phyloP scores from a whole-genome alignment of 2,797 vertebrate species.

The Lagorchestes hirsutus region DNA sequence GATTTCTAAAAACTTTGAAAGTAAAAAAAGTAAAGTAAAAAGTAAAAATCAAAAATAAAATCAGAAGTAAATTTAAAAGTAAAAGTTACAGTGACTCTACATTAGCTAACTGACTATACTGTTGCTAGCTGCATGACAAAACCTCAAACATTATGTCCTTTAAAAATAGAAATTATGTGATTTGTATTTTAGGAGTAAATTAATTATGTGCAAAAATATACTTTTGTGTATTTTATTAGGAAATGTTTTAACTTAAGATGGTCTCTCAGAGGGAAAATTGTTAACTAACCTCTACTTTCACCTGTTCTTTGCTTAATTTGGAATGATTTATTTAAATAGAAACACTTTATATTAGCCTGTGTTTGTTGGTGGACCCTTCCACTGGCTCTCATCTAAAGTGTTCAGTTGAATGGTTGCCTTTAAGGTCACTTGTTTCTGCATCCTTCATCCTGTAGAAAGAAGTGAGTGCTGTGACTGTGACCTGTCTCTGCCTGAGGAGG shows the following conservation, averaged over 20 bases:
- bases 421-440: background rate
- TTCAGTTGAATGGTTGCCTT: background rate
- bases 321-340: no score
- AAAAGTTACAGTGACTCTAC: background rate
- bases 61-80: slow-evolving; percentile 12
- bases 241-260: background rate
- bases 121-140: background rate
- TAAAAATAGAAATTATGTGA: background rate
- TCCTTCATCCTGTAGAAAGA: background rate
- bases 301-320: background rate
- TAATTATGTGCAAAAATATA: background rate
- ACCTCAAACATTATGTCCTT: background rate
- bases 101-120: background rate
- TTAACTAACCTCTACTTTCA: background rate
- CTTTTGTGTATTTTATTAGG: background rate
- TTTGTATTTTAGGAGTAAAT: background rate
- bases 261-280: background rate
- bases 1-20: background rate
- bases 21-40: no score
- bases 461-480: background rate
- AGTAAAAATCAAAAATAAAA: no score
- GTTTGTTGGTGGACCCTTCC: background rate
- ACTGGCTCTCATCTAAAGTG: background rate
- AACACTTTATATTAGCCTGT: background rate
- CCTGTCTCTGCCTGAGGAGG: background rate